Conservation (phyloP, 2,113 vertebrate genomes). For the Pachycephala philippinensis region DNA sequence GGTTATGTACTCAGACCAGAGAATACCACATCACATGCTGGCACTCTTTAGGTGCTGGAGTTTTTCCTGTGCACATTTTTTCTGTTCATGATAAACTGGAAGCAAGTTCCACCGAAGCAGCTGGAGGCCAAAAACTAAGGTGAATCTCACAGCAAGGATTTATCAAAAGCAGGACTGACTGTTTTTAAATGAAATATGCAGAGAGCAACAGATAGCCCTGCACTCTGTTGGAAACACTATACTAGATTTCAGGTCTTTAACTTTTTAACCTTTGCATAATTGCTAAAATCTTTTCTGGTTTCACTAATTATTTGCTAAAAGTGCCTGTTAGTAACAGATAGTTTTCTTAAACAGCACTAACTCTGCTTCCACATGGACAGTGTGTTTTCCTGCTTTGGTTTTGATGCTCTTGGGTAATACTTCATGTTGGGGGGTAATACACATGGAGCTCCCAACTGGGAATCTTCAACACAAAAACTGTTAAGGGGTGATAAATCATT, state of each 20-base stretch:
- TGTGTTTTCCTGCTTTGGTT: background rate
- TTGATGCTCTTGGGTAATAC: background rate
- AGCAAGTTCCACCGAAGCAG: background rate
- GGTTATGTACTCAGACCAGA: background rate
- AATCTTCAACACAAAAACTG: slow-evolving; percentile 52
- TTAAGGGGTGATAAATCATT: slow-evolving; percentile 58
- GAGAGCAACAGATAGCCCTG: background rate
- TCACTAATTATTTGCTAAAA: slow-evolving; percentile 26
- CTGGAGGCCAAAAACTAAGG: background rate
- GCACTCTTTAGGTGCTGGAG: background rate
- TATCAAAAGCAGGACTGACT: background rate
- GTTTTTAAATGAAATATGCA: background rate
- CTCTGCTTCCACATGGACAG: background rate
- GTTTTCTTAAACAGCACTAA: background rate
- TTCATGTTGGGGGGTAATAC: too few relatives aligned
- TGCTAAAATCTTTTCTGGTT: background rate
- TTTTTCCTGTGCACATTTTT: background rate
- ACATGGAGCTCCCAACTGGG: slow-evolving; percentile 41
- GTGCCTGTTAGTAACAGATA: background rate
- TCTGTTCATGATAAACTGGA: background rate
- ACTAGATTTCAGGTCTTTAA: background rate
- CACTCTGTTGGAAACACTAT: background rate
- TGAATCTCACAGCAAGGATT: background rate
- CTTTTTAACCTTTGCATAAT: background rate
- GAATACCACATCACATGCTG: background rate